These are phyloP conservation scores for Gastrophryne carolinensis DNA, from an alignment of 2,797 vertebrate genomes.

Conservation along the genomic window DNA sequence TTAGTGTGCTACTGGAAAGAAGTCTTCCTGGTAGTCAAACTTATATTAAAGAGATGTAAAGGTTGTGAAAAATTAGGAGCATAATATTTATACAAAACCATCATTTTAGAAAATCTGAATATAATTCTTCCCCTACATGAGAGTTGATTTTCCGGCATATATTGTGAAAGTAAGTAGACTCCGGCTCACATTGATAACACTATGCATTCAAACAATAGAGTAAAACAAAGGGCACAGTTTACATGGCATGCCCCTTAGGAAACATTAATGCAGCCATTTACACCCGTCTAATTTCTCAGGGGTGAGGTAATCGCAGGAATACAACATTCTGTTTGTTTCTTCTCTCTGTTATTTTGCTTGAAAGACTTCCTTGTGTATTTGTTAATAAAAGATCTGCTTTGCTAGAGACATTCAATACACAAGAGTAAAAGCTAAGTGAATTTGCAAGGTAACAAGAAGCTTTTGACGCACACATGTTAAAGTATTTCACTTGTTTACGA, in stretches of 20 bases:
- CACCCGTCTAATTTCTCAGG: conserved; percentile 34
- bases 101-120: too few species aligned
- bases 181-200: conserved; percentile 16
- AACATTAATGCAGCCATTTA: conserved; percentile 32
- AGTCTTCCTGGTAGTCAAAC: too few species aligned
- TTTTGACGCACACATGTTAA: conserved; percentile 5
- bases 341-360: neutral
- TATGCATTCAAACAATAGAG: conserved; percentile 17
- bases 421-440: neutral
- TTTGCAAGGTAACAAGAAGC: neutral
- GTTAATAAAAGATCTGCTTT: conserved; percentile 1
- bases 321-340: conserved; percentile 18
- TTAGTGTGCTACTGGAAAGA: too few species aligned
- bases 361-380: conserved; percentile 19
- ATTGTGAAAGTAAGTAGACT: neutral
- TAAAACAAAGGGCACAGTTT: conserved; percentile 28
- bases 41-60: too few species aligned
- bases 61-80: too few species aligned
- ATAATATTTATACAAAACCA: too few species aligned
- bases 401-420: conserved; percentile 4
- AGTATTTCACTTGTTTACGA: neutral
- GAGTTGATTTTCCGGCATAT: neutral
- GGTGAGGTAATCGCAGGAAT: conserved; percentile 38
- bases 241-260: conserved; percentile 18
- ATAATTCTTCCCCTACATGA: neutral